Evolutionary conservation across 1,140 invertebrate genomes (phyloP).

Genomic region (Drosophila athabasca): DNA sequence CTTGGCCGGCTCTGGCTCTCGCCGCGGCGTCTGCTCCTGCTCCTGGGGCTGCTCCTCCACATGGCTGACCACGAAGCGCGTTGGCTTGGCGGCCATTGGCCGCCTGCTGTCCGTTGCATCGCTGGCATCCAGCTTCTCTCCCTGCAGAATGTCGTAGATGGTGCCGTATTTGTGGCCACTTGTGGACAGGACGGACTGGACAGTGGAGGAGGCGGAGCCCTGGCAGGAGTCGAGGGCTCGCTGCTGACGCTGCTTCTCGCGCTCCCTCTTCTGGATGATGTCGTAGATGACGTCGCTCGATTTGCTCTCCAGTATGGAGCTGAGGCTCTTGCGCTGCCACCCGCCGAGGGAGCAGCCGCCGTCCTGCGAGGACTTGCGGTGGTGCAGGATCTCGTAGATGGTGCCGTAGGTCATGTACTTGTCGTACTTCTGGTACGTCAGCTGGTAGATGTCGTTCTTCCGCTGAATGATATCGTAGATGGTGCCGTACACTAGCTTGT

Average conservation of each 20-base stretch:
- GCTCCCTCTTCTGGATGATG: constrained; percentile 63
- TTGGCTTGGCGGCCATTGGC: constrained; percentile 35
- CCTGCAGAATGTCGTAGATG: constrained; percentile 82
- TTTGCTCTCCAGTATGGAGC: constrained; percentile 64
- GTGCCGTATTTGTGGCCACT: constrained; percentile 73
- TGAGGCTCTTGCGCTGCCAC: constrained; percentile 76
- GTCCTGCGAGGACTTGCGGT: constrained; percentile 63
- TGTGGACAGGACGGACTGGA: neutral
- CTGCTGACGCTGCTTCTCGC: constrained; percentile 39
- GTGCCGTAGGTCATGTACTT: constrained; percentile 84
- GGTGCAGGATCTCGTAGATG: constrained; percentile 82
- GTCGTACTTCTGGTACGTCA: constrained; percentile 80
- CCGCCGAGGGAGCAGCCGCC: constrained; percentile 10
- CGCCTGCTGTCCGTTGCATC: constrained; percentile 38
- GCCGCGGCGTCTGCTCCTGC: neutral
- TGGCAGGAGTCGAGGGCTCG: neutral
- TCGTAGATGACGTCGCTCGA: constrained; percentile 72
- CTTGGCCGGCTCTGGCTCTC: constrained; percentile 3
- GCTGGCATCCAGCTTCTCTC: constrained; percentile 65
- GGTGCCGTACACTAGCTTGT: constrained; percentile 81
- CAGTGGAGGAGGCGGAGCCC: neutral
- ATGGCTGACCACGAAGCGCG: constrained; percentile 79
- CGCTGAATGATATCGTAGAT: constrained; percentile 83
- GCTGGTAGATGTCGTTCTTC: constrained; percentile 81
- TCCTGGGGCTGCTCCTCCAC: constrained; percentile 59